A percentile compares a stretch with the other conserved stretches of the same genome.
These are phyloP conservation scores for Mya arenaria DNA, from an alignment of 1,140 invertebrate genomes.

Conservation along the genomic window DNA sequence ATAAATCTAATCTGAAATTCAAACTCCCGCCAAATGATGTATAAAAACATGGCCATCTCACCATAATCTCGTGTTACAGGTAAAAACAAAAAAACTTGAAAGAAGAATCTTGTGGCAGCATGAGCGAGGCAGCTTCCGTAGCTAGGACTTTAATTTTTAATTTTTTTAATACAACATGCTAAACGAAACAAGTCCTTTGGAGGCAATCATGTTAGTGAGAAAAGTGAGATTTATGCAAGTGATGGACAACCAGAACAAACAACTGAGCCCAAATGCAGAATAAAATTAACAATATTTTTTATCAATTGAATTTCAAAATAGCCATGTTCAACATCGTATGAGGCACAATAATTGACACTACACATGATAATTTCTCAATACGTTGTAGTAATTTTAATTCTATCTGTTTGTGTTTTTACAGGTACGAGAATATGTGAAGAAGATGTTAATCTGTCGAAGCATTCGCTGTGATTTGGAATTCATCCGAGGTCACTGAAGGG, in stretches of 20 bases:
- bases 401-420: not conserved
- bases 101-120: not conserved
- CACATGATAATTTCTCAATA: not conserved
- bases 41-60: not conserved
- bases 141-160: not conserved
- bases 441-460: conserved; percentile 26
- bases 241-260: not conserved
- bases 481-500: no score
- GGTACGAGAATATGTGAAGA: conserved; percentile 55
- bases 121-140: not conserved
- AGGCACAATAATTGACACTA: not conserved
- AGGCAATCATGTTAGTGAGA: no score
- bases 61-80: not conserved
- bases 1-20: not conserved
- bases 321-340: not conserved
- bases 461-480: conserved; percentile 41
- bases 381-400: not conserved
- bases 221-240: not conserved
- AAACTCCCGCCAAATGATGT: not conserved
- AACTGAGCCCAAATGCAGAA: not conserved
- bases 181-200: no score
- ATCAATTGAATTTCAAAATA: not conserved
- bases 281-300: not conserved
- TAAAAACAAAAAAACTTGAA: not conserved
- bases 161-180: no score